Evolutionary conservation across 2,888 invertebrate species (phyloP), one percentile per base, ranked within the genome.

Genomic region (Rhorus exstirpatorius): DNA sequence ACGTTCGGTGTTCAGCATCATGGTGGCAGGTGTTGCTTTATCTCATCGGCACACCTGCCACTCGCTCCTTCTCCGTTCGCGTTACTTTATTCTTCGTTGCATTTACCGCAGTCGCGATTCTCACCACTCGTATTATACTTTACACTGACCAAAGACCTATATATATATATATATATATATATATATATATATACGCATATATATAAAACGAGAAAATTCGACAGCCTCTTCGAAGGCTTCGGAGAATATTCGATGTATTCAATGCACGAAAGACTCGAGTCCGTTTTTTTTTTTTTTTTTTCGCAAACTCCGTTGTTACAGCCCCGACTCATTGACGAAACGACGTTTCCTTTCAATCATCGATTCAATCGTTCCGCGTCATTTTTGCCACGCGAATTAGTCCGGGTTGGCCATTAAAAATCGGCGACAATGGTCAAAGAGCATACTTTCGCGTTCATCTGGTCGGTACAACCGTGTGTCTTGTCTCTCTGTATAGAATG

Each of bases 21-120:
- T 38, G 41, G 55, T 53, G 78, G 81, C 85, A 85, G 85, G 79
- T 85, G 84, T 72, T 79, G 21, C 21, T 65, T 65, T 81, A 77
- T 83, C 81, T 77, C 3, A 2, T 31, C 51, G 61, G 72, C 75
- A 31, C 85, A 85, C 84, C 85, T 84, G 84, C 17, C 60, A 38
- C 41, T 46, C 31, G 41, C 65, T 71, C 74, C 67, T 46, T 83
- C 70, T 80, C 26, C 77, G 78, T 74, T 83, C 80, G 41, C 14
- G 44, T 46, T 70, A 53, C 53, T 81, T 75, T 70, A 58, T 81
- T 85, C 79, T 60, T 80, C 81, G 46, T 63, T 77, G 60, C 60
- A 71, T 60, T 12, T 68, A 49, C 74, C 19, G 31, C 53, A 67
- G 65, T 60, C 67, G 70, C 75, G 65, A 65, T 51, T 65, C 58